Evolutionary conservation across 2,113 vertebrate genomes (phyloP).

Genomic region (Tautogolabrus adspersus): DNA sequence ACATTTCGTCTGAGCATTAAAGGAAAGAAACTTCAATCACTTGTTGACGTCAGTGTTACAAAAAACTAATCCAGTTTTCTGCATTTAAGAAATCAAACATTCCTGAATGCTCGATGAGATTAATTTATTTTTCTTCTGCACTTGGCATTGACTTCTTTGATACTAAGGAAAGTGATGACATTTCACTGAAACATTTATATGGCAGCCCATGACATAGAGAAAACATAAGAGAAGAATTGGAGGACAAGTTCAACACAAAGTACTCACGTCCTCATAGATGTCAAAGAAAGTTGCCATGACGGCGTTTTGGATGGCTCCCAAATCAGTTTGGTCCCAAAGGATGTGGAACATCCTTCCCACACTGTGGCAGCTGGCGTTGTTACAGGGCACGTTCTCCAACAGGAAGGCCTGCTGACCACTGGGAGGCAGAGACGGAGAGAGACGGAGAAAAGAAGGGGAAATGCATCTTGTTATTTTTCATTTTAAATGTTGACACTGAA

Average conservation of each 20-base stretch:
- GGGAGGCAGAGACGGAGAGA: constrained; percentile 19
- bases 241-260: constrained; percentile 2
- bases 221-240: neutral
- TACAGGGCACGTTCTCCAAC: constrained; percentile 93
- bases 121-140: constrained; percentile 16
- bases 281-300: constrained; percentile 94
- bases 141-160: constrained; percentile 8
- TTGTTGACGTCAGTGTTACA: constrained; percentile 23
- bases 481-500: neutral
- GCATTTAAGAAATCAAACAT: constrained; percentile 43
- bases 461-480: neutral
- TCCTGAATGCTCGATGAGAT: constrained; percentile 21
- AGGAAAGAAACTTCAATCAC: constrained; percentile 45
- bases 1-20: constrained; percentile 19
- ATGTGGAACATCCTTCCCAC: constrained; percentile 90
- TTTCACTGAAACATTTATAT: neutral
- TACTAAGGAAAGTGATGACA: neutral
- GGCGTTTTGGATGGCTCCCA: constrained; percentile 90
- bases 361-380: constrained; percentile 81
- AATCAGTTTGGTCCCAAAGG: constrained; percentile 92
- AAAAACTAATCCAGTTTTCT: constrained; percentile 59
- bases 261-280: constrained; percentile 98
- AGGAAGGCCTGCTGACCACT: constrained; percentile 93
- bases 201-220: no score
- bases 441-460: constrained; percentile 18